Percentiles rank a stretch among this genome's conserved stretches.
These are phyloP conservation scores for Anniella stebbinsi DNA, from an alignment of 2,797 vertebrate species.

Conservation along the genomic window DNA sequence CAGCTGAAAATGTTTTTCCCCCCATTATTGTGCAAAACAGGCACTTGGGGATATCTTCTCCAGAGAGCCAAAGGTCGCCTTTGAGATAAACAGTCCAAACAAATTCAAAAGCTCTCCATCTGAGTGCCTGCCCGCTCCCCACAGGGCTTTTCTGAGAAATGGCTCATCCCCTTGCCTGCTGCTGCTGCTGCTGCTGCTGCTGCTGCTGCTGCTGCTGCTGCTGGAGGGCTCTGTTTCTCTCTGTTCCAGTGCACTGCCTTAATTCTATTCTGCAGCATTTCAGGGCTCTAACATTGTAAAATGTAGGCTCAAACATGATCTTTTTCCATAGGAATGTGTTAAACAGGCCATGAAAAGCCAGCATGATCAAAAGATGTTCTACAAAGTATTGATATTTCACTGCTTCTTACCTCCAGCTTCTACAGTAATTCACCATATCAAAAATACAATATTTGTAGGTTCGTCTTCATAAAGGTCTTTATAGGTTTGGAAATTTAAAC, in stretches of 20 bases:
- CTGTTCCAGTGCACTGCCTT: constrained; percentile 61
- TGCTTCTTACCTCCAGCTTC: constrained; percentile 72
- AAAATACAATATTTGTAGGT: constrained; percentile 91
- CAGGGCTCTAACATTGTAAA: constrained; percentile 55
- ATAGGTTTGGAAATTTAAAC: constrained; percentile 91
- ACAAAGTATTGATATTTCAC: constrained; percentile 72
- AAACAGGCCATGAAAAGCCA: constrained; percentile 74
- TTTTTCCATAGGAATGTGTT: constrained; percentile 75
- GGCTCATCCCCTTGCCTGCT: constrained; percentile 39
- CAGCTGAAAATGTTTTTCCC: background rate
- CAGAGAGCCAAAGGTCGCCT: constrained; percentile 9
- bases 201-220: constrained; percentile 18
- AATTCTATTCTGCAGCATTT: constrained; percentile 67
- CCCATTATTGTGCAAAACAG: background rate
- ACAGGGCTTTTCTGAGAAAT: constrained; percentile 23
- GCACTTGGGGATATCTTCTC: background rate
- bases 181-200: constrained; percentile 18
- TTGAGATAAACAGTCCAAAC: background rate
- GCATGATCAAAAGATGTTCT: constrained; percentile 72
- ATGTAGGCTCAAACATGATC: constrained; percentile 45
- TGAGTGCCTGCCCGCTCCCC: too few species aligned
- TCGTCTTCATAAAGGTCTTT: constrained; percentile 90
- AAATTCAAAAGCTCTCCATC: background rate
- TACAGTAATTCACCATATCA: constrained; percentile 75
- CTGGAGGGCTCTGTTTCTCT: background rate